Conservation (phyloP, 2,888 invertebrate species). For the Amaurobius ferox region DNA sequence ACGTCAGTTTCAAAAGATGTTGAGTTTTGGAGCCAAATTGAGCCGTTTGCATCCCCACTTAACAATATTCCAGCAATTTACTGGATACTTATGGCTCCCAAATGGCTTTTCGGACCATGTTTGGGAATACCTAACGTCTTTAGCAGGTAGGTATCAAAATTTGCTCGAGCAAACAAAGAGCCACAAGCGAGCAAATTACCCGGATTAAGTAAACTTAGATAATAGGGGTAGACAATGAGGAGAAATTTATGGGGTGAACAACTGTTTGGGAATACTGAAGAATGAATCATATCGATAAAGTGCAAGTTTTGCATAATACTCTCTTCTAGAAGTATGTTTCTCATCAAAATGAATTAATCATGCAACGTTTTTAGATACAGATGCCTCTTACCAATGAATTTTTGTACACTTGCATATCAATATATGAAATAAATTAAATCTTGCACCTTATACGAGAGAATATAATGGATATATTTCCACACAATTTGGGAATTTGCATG, state of each 20-base stretch:
- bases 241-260: slow-evolving; percentile 18
- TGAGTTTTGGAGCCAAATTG: slow-evolving; percentile 50
- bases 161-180: slow-evolving; percentile 45
- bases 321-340: no score
- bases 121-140: slow-evolving; percentile 42
- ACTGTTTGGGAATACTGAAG: background rate
- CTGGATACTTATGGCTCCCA: slow-evolving; percentile 57
- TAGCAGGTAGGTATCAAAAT: slow-evolving; percentile 33
- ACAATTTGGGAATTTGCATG: no score
- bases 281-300: background rate
- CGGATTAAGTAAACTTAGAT: slow-evolving; percentile 54
- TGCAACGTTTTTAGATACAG: no score
- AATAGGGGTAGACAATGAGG: slow-evolving; percentile 6
- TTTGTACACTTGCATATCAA: no score
- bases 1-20: slow-evolving; percentile 23
- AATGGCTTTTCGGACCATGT: slow-evolving; percentile 44
- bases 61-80: slow-evolving; percentile 56
- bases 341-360: no score
- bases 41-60: slow-evolving; percentile 47
- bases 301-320: background rate
- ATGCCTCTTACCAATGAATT: no score
- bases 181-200: slow-evolving; percentile 29
- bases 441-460: no score
- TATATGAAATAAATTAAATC: no score
- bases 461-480: no score